Evolutionary conservation across 2,113 vertebrate species (phyloP), one percentile per base, ranked within the genome.

Genomic region (Takifugu bimaculatus): DNA sequence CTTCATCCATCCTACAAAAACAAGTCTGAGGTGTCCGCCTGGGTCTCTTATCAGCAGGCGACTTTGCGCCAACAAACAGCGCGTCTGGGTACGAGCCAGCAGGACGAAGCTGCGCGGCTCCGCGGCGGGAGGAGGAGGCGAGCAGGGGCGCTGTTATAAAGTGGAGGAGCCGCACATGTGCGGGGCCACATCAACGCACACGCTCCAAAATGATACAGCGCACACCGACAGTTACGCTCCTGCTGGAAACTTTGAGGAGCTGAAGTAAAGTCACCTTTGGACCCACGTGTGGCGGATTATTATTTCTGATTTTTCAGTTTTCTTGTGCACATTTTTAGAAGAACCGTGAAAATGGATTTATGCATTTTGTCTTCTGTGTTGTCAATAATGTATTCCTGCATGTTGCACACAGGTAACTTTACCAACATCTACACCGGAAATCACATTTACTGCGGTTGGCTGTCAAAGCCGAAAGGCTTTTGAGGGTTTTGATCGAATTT

Each of bases 11-110:
- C 87, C 88, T 86, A 4, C 7, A 6, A 47, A 4, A 12, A 45
- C 15, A n/a, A 13, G 91, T 92, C 94, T 92, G 92, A 92, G 90
- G 80, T 71, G 72, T 65, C 87, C 82, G 90, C 4, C 92, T 90
- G 90, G 88, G 26, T 92, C 92, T 90, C 91, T 89, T 88, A 88
- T 88, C 86, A 90, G 92, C 91, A 88, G 90, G 89, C 92, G 81
- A 91, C 20, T 20, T 20, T 20, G 20, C 88, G 87, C 92, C 89
- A 87, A 89, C 47, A 94, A 88, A 92, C 81, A 10, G 90, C 92
- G 84, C 92, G 93, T 93, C 88, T 93, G 74, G 72, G 88, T 87
- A 83, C 87, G 85, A 90, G 88, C 88, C 86, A 86, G 87, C 12
- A 78, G 87, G 89, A 89, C 71, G 87, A 75, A 74, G 86, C 86